These are phyloP conservation scores for Proterorhinus semilunaris DNA, from an alignment of 2,113 vertebrate species.

Conservation along the genomic window DNA sequence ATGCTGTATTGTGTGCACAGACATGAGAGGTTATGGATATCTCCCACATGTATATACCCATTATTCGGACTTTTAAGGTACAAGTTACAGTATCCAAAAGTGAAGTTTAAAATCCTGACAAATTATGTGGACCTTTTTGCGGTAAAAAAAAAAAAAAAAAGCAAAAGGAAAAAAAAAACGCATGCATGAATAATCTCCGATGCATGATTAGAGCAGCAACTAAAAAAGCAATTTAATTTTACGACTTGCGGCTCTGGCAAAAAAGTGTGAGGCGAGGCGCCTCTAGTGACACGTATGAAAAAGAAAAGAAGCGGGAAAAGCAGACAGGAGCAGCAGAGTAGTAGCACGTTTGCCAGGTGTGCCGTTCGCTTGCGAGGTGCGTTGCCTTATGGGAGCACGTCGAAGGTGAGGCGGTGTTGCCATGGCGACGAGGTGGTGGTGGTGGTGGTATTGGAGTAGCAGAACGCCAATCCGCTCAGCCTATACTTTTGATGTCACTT, in stretches of 20 bases:
- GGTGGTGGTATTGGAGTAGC: slow-evolving; percentile 41
- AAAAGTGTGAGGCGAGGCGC: background rate
- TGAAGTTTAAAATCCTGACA: background rate
- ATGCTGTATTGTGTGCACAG: too few species aligned
- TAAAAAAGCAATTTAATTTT: too few species aligned
- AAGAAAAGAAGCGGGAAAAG: slow-evolving; percentile 5
- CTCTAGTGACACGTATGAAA: slow-evolving; percentile 5
- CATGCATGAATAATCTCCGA: too few species aligned
- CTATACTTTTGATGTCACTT: slow-evolving; percentile 45
- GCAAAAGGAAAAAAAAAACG: too few species aligned
- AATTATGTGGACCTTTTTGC: background rate
- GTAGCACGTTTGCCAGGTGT: slow-evolving; percentile 41
- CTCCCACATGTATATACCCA: background rate
- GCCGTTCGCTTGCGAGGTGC: slow-evolving; percentile 19
- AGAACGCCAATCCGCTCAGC: slow-evolving; percentile 45
- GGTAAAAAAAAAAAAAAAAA: too few species aligned
- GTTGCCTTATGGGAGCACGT: slow-evolving; percentile 51
- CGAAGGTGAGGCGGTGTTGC: slow-evolving; percentile 61
- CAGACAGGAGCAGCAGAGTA: background rate
- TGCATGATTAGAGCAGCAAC: too few species aligned
- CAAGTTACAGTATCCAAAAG: background rate
- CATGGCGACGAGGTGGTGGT: slow-evolving; percentile 59
- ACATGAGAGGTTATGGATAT: too few species aligned
- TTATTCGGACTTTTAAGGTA: background rate
- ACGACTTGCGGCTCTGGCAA: too few species aligned